Conservation (phyloP, 2,888 invertebrate genomes). For the Troides oblongomaculatus region DNA sequence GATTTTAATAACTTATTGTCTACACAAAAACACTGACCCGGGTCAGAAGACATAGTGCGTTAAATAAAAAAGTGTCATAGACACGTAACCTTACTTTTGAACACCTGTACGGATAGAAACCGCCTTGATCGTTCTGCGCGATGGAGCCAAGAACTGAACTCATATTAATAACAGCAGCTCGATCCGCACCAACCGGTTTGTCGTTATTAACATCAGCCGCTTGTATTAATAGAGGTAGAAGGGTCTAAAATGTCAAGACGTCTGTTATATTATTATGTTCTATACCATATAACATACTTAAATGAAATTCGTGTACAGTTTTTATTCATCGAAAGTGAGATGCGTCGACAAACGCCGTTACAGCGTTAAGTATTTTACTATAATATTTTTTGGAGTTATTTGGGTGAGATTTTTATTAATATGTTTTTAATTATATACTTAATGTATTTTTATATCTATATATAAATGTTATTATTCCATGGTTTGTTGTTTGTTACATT, state of each 20-base stretch:
- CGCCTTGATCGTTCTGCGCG: conserved; percentile 85
- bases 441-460: too few species aligned
- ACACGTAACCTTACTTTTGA: conserved; percentile 85
- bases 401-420: conserved; percentile 7
- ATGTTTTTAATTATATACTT: too few species aligned
- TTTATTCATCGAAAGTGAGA: conserved; percentile 5
- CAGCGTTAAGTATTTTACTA: conserved; percentile 22
- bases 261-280: conserved; percentile 20
- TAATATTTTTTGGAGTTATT: not conserved
- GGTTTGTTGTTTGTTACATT: too few species aligned
- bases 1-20: too few species aligned
- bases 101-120: conserved; percentile 90
- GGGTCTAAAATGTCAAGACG: conserved; percentile 72
- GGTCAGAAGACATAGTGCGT: too few species aligned
- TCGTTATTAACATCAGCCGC: conserved; percentile 81
- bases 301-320: conserved; percentile 1
- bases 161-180: conserved; percentile 90
- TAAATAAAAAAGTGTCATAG: not conserved
- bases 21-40: too few species aligned
- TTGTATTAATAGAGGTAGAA: conserved; percentile 85
- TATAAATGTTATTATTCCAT: too few species aligned
- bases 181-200: conserved; percentile 78
- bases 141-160: conserved; percentile 91
- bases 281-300: conserved; percentile 19
- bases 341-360: conserved; percentile 14